Conservation (phyloP, 2,888 invertebrate species). For the Eustalomyia histrio region DNA sequence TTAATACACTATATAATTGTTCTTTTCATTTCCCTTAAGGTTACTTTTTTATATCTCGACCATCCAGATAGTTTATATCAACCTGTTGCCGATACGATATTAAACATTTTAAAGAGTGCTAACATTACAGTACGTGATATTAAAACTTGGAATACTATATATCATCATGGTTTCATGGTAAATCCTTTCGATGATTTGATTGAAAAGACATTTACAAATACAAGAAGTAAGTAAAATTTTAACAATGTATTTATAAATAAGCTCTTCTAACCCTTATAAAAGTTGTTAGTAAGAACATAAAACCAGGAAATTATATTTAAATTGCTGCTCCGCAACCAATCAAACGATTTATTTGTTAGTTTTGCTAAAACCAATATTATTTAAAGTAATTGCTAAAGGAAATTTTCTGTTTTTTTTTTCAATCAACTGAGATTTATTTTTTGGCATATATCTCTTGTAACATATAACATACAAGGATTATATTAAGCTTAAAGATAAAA, state of each 20-base stretch:
- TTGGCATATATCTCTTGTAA: too few species aligned
- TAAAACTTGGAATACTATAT: constrained; percentile 85
- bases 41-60: constrained; percentile 90
- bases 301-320: background rate
- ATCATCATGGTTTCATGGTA: constrained; percentile 89
- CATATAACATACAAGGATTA: too few species aligned
- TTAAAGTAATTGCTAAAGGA: background rate
- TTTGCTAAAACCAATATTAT: background rate
- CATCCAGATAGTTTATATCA: constrained; percentile 87
- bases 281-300: background rate
- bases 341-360: background rate
- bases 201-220: constrained; percentile 88
- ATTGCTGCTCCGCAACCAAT: background rate
- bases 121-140: constrained; percentile 86
- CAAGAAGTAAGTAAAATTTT: constrained; percentile 85
- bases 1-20: constrained; percentile 4
- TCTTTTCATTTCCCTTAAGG: constrained; percentile 80
- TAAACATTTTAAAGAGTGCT: constrained; percentile 85
- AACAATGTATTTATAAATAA: constrained; percentile 18
- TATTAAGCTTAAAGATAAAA: too few species aligned
- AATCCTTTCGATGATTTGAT: constrained; percentile 93
- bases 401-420: too few species aligned
- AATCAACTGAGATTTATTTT: too few species aligned
- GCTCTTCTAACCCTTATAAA: background rate
- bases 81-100: constrained; percentile 88